phyloP scores from a whole-genome alignment of 2,888 invertebrate species.

The Neoitamus cyanurus region DNA sequence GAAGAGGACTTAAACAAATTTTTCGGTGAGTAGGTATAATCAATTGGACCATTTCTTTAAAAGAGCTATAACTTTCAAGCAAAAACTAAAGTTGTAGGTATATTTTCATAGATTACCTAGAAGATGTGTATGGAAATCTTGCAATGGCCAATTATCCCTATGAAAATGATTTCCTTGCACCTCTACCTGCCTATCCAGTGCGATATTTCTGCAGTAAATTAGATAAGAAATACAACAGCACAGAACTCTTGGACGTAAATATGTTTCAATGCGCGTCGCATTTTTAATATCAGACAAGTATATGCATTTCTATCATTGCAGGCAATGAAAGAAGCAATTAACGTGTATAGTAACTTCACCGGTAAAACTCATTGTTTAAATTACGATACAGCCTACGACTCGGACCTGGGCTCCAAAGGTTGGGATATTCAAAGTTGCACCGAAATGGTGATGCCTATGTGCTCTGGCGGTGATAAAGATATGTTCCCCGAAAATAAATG shows the following conservation, averaged over 20 bases:
- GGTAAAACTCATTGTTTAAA: constrained; percentile 77
- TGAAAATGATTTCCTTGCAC: constrained; percentile 81
- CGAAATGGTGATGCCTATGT: constrained; percentile 97
- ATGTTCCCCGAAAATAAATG: constrained; percentile 86
- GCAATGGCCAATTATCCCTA: constrained; percentile 98
- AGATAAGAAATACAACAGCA: constrained; percentile 54
- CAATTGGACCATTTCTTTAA: background rate
- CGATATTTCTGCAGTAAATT: constrained; percentile 72
- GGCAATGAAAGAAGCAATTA: constrained; percentile 76
- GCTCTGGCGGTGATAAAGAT: constrained; percentile 78
- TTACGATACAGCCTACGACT: constrained; percentile 70
- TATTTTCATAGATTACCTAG: constrained; percentile 72
- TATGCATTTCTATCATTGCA: constrained; percentile 56
- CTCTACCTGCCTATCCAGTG: constrained; percentile 88
- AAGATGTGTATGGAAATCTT: constrained; percentile 78
- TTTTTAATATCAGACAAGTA: background rate
- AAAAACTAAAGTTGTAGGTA: background rate
- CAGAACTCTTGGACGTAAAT: constrained; percentile 52
- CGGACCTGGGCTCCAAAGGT: constrained; percentile 73
- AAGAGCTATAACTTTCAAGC: background rate
- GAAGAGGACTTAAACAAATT: constrained; percentile 67
- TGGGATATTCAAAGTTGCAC: constrained; percentile 94
- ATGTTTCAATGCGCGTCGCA: background rate
- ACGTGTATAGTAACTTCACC: constrained; percentile 85
- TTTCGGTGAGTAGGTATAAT: constrained; percentile 52